A percentile compares a stretch with the other conserved stretches of the same genome.
Evolutionary conservation across 2,888 invertebrate species (phyloP).

Genomic region (Mechanitis mazaeus): DNA sequence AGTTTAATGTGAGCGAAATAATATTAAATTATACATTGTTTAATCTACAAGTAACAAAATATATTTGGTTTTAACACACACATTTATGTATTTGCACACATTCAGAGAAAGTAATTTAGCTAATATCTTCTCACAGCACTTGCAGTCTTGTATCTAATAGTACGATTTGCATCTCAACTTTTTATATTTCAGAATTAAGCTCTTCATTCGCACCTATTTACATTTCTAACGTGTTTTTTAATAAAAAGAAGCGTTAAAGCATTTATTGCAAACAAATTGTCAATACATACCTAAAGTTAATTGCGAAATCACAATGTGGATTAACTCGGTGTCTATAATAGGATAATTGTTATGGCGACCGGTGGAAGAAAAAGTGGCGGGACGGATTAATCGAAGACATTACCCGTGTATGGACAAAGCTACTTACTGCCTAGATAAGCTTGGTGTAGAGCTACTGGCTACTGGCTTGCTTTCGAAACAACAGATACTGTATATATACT

Average conservation of each 20-base stretch:
- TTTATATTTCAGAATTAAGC: no score
- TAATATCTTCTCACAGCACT: no score
- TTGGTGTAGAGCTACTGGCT: not conserved
- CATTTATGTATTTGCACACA: no score
- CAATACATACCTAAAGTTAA: constrained; percentile 19
- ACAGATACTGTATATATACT: no score
- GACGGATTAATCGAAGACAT: constrained; percentile 36
- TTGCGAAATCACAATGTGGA: constrained; percentile 23
- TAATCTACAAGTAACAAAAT: no score
- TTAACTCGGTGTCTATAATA: constrained; percentile 26
- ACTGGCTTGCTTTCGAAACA: not conserved
- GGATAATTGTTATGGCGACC: constrained; percentile 26
- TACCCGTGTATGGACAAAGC: constrained; percentile 35
- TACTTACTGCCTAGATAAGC: constrained; percentile 26
- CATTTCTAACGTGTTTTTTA: not conserved
- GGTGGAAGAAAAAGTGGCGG: constrained; percentile 33
- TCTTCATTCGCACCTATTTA: not conserved
- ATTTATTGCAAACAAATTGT: constrained; percentile 15
- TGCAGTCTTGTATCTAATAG: no score
- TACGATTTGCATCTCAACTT: no score
- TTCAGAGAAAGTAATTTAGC: no score
- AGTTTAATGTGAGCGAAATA: no score
- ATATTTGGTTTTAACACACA: no score
- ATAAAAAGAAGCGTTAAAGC: constrained; percentile 1
- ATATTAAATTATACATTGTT: no score